Evolutionary conservation across 2,888 invertebrate genomes (phyloP).

Genomic region (Leptopilina drosophilae): DNA sequence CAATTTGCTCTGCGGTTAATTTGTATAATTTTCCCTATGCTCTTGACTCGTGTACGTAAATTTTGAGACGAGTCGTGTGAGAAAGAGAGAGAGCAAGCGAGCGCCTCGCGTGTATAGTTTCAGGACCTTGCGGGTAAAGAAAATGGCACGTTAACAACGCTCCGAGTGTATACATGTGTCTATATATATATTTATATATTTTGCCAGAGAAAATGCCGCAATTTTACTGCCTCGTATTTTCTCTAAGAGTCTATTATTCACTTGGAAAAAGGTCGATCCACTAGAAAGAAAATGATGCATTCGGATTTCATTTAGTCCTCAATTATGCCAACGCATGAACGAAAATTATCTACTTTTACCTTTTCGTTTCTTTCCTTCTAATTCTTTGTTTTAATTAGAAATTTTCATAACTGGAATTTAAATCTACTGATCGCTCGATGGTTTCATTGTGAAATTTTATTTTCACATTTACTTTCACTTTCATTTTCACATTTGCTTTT

Average conservation of each 20-base stretch:
- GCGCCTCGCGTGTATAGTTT: constrained; percentile 1
- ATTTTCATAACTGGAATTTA: no score
- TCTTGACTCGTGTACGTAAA: constrained; percentile 49
- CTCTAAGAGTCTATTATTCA: constrained; percentile 26
- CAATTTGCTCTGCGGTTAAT: constrained; percentile 67
- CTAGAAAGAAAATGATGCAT: constrained; percentile 22
- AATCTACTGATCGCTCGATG: no score
- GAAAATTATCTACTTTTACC: background rate
- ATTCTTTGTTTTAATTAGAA: no score
- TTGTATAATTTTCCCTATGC: constrained; percentile 62
- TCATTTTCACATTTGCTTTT: no score
- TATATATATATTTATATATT: background rate
- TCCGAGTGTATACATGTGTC: background rate
- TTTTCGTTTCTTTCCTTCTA: no score
- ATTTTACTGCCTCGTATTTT: constrained; percentile 38
- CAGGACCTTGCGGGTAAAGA: constrained; percentile 23
- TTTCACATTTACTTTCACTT: no score
- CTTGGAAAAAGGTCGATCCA: constrained; percentile 24
- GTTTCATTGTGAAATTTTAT: no score
- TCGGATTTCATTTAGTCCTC: background rate
- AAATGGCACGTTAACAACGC: constrained; percentile 33
- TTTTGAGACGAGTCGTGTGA: constrained; percentile 43
- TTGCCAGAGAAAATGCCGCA: constrained; percentile 27
- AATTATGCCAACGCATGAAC: background rate
- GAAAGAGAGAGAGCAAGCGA: background rate